Evolutionary conservation across 2,888 invertebrate species (phyloP).

Genomic region (Biston betularia): DNA sequence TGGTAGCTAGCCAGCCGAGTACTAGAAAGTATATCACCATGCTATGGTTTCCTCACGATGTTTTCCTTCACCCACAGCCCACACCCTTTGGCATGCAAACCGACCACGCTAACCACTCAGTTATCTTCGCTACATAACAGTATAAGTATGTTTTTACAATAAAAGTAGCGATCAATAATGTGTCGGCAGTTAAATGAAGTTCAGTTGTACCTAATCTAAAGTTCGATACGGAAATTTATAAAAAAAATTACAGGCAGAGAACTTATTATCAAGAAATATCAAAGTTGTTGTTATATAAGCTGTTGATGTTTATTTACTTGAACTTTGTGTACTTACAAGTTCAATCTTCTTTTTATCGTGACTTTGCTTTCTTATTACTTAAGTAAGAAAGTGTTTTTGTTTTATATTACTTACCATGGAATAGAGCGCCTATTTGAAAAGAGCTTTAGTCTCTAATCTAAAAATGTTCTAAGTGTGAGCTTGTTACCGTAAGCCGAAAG

Average conservation of each 20-base stretch:
- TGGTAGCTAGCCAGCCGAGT: no score
- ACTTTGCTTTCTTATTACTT: constrained; percentile 34
- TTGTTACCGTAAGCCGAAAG: background rate
- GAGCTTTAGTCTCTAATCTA: background rate
- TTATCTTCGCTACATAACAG: no score
- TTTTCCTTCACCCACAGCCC: no score
- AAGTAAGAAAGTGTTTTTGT: constrained; percentile 24
- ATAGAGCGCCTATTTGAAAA: background rate
- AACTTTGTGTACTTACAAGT: constrained; percentile 36
- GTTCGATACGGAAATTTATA: no score
- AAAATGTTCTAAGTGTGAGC: background rate
- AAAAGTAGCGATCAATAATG: no score
- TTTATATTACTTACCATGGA: constrained; percentile 4
- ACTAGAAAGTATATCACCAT: no score
- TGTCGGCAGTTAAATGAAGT: no score
- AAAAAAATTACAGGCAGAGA: background rate
- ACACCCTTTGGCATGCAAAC: no score
- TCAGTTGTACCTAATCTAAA: no score
- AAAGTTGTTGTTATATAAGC: constrained; percentile 33
- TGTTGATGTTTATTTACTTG: constrained; percentile 26
- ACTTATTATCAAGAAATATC: constrained; percentile 13
- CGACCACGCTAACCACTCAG: no score
- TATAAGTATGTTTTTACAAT: background rate
- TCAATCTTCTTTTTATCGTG: constrained; percentile 45
- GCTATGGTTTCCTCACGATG: no score